Evolutionary conservation across 2,797 vertebrate genomes (phyloP), one percentile per base, ranked within the genome.

Genomic region (Chloroceryle amazona): DNA sequence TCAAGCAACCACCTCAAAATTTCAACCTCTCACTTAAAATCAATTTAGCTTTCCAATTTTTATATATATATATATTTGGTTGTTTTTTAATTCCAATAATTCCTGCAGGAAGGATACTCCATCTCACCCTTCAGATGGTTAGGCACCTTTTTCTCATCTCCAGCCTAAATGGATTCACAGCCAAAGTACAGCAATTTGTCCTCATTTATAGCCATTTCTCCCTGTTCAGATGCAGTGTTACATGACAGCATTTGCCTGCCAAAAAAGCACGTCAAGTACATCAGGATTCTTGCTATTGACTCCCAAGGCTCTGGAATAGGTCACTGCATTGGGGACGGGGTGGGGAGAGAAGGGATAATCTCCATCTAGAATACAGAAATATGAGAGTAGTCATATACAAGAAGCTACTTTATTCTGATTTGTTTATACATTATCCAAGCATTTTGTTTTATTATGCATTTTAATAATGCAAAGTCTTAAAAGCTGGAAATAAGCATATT

Each of bases 361-460:
- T 75, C 81, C 49, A 26, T 11, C 29, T 11, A 55, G 57, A 80
- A 94, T 25, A 52, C 28, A 85, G 91, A 95, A 86, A 72, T 82
- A 55, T 20, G 80, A 86, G 89, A 95, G 95, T 96, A 97, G 96
- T 92, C 60, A 57, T 84, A 67, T 91, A 79, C 94, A 96, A 70
- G 86, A 78, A 57, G 55, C 78, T 80, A 66, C 81, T 85, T 91
- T 82, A 72, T 84, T 82, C 95, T 95, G 93, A 96, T 97, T 95
- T 97, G 96, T 97, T 97, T 97, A 92, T 86, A 93, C 74, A 55
- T 96, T 97, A 97, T 76, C 92, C n/a, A 3, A 97, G 95, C 92
- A 88, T 93, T 96, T 97, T 93, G 90, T 89, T 96, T 97, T 96
- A 97, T 96, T 96, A 92, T 81, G 72, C 83, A 95, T 98, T 97